Percentiles rank a stretch among this genome's conserved stretches.
These are phyloP conservation scores for Eueides isabella DNA, from an alignment of 1,140 invertebrate species.

Conservation along the genomic window DNA sequence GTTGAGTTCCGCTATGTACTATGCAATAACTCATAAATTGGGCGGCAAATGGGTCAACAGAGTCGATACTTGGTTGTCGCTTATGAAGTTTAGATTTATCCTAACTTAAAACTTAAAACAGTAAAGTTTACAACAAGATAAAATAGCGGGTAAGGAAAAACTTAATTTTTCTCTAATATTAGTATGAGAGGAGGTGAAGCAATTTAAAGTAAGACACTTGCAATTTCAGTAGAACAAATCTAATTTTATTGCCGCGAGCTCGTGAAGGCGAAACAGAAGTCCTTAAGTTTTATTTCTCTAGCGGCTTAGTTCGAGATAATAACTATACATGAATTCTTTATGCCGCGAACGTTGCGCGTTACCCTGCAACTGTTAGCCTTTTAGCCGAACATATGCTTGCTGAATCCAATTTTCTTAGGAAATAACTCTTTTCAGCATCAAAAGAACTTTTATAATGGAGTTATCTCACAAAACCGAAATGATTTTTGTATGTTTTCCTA, in stretches of 20 bases:
- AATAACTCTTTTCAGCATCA: not conserved
- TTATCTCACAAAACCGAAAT: too few species aligned
- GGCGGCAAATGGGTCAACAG: too few species aligned
- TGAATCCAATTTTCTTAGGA: not conserved
- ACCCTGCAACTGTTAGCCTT: not conserved
- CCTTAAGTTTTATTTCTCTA: slow-evolving; percentile 14
- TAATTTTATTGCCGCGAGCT: not conserved
- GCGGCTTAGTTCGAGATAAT: slow-evolving; percentile 8
- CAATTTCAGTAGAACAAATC: not conserved
- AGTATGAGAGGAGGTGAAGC: not conserved
- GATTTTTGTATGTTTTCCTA: too few species aligned
- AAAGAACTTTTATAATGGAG: too few species aligned
- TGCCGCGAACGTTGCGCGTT: not conserved
- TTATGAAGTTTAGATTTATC: too few species aligned
- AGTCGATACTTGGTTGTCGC: too few species aligned
- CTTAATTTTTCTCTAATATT: not conserved
- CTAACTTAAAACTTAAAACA: too few species aligned
- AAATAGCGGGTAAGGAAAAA: too few species aligned
- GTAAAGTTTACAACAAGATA: not conserved
- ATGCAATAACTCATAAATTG: too few species aligned
- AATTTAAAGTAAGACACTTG: slow-evolving; percentile 8
- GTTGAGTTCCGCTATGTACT: too few species aligned
- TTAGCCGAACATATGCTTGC: not conserved
- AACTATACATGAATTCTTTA: slow-evolving; percentile 1
- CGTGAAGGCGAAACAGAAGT: not conserved